These are phyloP conservation scores for Tyria jacobaeae DNA, from an alignment of 2,888 invertebrate genomes.

Conservation along the genomic window DNA sequence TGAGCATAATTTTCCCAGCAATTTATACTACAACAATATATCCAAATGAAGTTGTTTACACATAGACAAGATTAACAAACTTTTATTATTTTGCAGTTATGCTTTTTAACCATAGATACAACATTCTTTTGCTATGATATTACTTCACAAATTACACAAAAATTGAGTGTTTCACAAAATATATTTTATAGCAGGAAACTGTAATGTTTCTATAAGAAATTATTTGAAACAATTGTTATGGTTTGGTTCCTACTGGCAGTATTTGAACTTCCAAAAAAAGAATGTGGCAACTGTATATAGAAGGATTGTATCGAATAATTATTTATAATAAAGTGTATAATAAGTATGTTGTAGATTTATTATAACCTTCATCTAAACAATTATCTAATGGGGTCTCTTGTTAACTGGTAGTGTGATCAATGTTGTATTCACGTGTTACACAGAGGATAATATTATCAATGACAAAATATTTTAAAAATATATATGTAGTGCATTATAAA, in stretches of 20 bases:
- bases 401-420: background rate
- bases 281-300: constrained; percentile 76
- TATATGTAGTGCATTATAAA: background rate
- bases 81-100: background rate
- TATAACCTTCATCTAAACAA: constrained; percentile 6
- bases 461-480: background rate
- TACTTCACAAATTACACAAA: too few relatives aligned
- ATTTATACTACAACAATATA: background rate
- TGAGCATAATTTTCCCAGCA: constrained; percentile 13
- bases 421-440: background rate
- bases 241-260: constrained; percentile 40
- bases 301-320: constrained; percentile 58
- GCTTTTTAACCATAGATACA: background rate
- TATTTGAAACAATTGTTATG: constrained; percentile 8
- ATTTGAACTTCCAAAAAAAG: constrained; percentile 69
- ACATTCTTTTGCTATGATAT: background rate
- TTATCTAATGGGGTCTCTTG: background rate
- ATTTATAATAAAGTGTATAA: constrained; percentile 66
- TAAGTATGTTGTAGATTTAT: constrained; percentile 49
- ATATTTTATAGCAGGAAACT: constrained; percentile 6
- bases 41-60: constrained; percentile 1
- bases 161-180: too few relatives aligned
- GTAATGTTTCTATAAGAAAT: constrained; percentile 10
- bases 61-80: background rate
- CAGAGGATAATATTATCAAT: background rate